Percentiles rank a stretch among this genome's conserved stretches.
These are phyloP conservation scores for Andrena bucephala DNA, from an alignment of 2,888 invertebrate species.

Conservation along the genomic window DNA sequence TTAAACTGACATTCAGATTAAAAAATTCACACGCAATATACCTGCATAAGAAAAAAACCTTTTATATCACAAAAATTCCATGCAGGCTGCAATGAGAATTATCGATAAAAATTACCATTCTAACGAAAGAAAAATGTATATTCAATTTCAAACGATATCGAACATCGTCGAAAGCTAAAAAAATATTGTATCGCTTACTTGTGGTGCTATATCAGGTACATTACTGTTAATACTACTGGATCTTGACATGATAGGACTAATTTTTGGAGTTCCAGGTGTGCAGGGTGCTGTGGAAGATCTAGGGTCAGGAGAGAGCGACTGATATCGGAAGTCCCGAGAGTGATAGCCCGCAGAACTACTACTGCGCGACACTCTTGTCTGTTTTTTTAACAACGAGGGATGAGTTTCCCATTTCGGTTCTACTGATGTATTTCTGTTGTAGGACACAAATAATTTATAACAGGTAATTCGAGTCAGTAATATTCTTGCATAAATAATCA, in stretches of 20 bases:
- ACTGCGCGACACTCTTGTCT: constrained; percentile 81
- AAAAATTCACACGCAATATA: constrained; percentile 59
- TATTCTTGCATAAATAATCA: constrained; percentile 8
- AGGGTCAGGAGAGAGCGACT: constrained; percentile 79
- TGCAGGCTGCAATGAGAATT: constrained; percentile 80
- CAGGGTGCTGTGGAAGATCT: constrained; percentile 81
- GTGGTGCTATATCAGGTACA: constrained; percentile 81
- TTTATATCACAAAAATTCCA: constrained; percentile 81
- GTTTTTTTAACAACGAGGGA: constrained; percentile 79
- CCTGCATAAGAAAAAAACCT: constrained; percentile 81
- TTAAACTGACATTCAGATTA: constrained; percentile 20
- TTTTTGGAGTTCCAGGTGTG: constrained; percentile 82
- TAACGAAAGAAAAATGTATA: constrained; percentile 25
- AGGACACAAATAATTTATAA: constrained; percentile 11
- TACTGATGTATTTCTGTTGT: constrained; percentile 77
- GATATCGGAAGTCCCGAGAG: constrained; percentile 81
- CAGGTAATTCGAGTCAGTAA: background rate
- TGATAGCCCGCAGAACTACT: constrained; percentile 83
- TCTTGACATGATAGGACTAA: constrained; percentile 82
- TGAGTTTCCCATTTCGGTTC: constrained; percentile 84
- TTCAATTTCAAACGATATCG: background rate
- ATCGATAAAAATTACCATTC: constrained; percentile 35
- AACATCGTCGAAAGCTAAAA: background rate
- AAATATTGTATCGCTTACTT: constrained; percentile 51
- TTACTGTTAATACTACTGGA: constrained; percentile 80